These are phyloP conservation scores for Amphibalanus amphitrite DNA, from an alignment of 1,140 invertebrate species.

Conservation along the genomic window DNA sequence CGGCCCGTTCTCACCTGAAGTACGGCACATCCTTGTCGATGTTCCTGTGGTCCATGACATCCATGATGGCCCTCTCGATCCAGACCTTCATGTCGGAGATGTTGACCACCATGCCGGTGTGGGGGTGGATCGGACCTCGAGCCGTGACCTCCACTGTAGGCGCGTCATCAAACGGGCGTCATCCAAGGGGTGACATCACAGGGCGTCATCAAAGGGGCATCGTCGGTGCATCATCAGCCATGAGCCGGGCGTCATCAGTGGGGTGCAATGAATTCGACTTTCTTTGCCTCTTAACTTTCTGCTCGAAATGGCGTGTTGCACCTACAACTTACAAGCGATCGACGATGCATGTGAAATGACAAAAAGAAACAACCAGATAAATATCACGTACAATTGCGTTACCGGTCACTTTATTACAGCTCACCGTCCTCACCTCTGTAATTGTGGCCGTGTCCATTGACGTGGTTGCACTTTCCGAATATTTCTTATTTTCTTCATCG, in stretches of 20 bases:
- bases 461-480: slow-evolving; percentile 92
- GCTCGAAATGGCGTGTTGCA: too few relatives aligned
- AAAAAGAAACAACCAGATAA: not conserved
- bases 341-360: too few relatives aligned
- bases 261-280: too few relatives aligned
- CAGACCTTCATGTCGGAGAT: slow-evolving; percentile 67
- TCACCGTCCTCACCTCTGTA: slow-evolving; percentile 53
- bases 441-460: slow-evolving; percentile 93
- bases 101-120: slow-evolving; percentile 96
- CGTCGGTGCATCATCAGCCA: too few relatives aligned
- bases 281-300: too few relatives aligned
- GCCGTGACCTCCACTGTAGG: slow-evolving; percentile 70
- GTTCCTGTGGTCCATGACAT: slow-evolving; percentile 84
- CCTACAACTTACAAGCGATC: too few relatives aligned
- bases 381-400: not conserved
- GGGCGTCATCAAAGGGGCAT: too few relatives aligned
- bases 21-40: slow-evolving; percentile 84
- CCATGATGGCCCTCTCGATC: slow-evolving; percentile 65
- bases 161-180: too few relatives aligned
- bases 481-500: slow-evolving; percentile 59
- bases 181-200: too few relatives aligned
- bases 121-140: slow-evolving; percentile 55
- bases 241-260: too few relatives aligned
- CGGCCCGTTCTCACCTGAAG: too few relatives aligned
- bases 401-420: slow-evolving; percentile 7